Evolutionary conservation across 2,113 vertebrate species (phyloP).

Genomic region (Irena cyanogastra): DNA sequence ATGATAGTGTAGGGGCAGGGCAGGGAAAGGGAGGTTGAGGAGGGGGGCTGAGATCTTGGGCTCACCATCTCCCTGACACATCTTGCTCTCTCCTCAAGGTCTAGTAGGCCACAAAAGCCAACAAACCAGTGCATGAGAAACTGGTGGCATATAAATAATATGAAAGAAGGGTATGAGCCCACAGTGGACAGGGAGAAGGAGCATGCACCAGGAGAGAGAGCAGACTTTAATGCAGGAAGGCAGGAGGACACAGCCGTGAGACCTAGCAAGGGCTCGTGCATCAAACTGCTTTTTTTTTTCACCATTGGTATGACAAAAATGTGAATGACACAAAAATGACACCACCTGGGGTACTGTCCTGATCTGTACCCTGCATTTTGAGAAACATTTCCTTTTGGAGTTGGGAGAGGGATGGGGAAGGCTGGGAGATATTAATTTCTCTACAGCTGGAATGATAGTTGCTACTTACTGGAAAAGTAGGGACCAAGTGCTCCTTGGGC

Average conservation of each 20-base stretch:
- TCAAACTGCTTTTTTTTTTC: neutral
- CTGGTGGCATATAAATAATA: accelerated
- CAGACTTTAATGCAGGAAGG: neutral
- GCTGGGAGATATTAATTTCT: neutral
- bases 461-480: neutral
- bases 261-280: neutral
- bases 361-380: neutral
- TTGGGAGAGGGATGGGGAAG: neutral
- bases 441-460: neutral
- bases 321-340: neutral
- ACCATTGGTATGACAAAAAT: neutral
- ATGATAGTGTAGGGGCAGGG: neutral
- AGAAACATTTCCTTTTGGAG: neutral
- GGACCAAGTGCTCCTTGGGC: neutral
- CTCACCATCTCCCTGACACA: neutral
- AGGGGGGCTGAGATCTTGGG: neutral
- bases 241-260: neutral
- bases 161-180: neutral
- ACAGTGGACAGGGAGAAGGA: neutral
- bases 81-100: neutral
- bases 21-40: neutral
- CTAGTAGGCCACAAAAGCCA: neutral
- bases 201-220: neutral
- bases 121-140: neutral
- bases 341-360: neutral